Evolutionary conservation across 2,888 invertebrate species (phyloP), one percentile per base, ranked within the genome.

Genomic region (Eilema griseolum): DNA sequence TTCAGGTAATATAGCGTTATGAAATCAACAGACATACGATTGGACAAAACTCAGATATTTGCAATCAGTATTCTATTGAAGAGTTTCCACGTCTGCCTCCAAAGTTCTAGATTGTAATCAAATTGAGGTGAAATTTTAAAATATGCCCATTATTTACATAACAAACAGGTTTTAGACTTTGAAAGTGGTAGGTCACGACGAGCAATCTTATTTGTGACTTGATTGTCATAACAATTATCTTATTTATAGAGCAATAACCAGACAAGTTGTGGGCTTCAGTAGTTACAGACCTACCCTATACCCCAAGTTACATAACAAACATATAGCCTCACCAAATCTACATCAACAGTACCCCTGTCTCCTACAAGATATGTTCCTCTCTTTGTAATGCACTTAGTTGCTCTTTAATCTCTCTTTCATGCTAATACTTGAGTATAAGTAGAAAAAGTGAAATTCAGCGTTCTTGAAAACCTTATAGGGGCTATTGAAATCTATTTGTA

Each of bases 221-320:
- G 71, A 61, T 65, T 71, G 66, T 66, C 68, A 62, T 28, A 75
- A 72, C 71, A 78, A 76, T 76, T 80, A 73, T 67, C 72, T 70
- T 78, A 72, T 80, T 82, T 78, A 71, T 72, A 67, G 69, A 72
- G 71, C 69, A 72, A 78, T 67, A n/a, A 52, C n/a, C 57, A 72
- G 59, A 69, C 69, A 71, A 72, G 72, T 75, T 80, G 78, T 80
- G 37, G 74, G 71, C 72, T 67, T 69, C 59, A 23, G 65, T 69
- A 75, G 78, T 82, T 76, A 75, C 56, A 31, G 61, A 60, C 56
- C 66, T 71, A 72, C 78, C 83, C 77, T 74, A 71, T 60, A 71
- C 12, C 37, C 59, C 37, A 67, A 60, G 26, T 23, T 65, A 61
- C 7, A 61, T 33, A 66, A 24, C 16, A 61, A 26, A 70, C 26